Conservation (phyloP, 2,797 vertebrate genomes). For the Notolepis coatsorum region DNA sequence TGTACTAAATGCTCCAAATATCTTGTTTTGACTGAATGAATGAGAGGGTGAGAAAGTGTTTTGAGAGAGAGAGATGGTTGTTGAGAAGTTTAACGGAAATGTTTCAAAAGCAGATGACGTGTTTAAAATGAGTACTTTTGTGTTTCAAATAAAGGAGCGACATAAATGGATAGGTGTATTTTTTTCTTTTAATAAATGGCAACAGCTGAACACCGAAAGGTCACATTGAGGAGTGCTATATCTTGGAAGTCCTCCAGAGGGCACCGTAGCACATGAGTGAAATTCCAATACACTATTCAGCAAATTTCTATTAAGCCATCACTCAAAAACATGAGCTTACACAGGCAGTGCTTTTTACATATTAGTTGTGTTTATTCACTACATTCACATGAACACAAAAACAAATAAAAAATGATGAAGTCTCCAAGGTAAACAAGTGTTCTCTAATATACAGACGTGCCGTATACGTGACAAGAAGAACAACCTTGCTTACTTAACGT, state of each 20-base stretch:
- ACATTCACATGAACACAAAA: constrained; percentile 33
- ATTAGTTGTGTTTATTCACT: constrained; percentile 51
- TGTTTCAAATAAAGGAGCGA: constrained; percentile 80
- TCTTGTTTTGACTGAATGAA: constrained; percentile 50
- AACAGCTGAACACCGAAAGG: background rate
- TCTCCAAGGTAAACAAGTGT: constrained; percentile 28
- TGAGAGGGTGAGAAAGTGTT: constrained; percentile 31
- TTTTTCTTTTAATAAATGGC: background rate
- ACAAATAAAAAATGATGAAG: constrained; percentile 48
- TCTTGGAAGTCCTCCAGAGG: constrained; percentile 33
- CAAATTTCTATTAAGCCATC: background rate
- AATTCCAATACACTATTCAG: background rate
- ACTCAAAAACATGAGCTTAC: background rate
- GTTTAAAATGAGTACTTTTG: constrained; percentile 63
- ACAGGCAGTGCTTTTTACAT: background rate
- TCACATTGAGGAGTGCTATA: constrained; percentile 6
- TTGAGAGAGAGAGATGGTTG: constrained; percentile 6
- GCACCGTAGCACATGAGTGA: background rate
- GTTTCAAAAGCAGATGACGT: constrained; percentile 55
- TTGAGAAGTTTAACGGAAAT: constrained; percentile 43
- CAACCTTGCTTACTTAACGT: background rate
- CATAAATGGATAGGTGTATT: constrained; percentile 29
- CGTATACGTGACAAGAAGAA: constrained; percentile 14
- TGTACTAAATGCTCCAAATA: constrained; percentile 42
- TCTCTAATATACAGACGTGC: constrained; percentile 19